These are phyloP conservation scores for Trididemnum miniatum DNA, from an alignment of 23 tunicate genomes.

Conservation along the genomic window DNA sequence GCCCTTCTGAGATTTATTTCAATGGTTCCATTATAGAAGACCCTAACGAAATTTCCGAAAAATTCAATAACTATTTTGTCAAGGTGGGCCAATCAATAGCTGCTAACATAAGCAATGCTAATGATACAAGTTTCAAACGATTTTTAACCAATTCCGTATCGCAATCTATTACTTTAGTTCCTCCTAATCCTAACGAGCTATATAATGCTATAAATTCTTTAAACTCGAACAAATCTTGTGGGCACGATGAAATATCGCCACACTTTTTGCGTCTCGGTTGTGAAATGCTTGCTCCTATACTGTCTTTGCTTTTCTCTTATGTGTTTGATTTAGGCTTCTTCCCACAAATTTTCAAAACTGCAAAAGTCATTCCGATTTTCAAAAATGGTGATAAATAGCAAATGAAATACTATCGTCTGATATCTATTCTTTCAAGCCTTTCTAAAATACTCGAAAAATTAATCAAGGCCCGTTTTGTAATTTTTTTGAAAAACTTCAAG, in stretches of 20 bases:
- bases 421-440: neutral
- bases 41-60: too few relatives aligned
- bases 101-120: too few relatives aligned
- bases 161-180: too few relatives aligned
- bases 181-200: too few relatives aligned
- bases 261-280: neutral
- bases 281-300: neutral
- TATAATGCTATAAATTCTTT: neutral
- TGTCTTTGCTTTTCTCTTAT: neutral
- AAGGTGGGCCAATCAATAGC: too few relatives aligned
- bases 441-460: slow-evolving; percentile 3
- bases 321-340: neutral
- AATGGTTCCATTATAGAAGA: too few relatives aligned
- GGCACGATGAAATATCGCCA: neutral
- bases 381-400: neutral
- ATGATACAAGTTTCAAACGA: too few relatives aligned
- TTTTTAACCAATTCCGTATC: too few relatives aligned
- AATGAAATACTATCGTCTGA: neutral
- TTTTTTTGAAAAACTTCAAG: neutral
- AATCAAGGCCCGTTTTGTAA: neutral
- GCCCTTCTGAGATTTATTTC: too few relatives aligned
- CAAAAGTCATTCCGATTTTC: neutral
- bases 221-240: neutral
- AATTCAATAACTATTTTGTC: too few relatives aligned
- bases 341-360: neutral